These are phyloP conservation scores for Semnornis frantzii DNA, from an alignment of 2,113 vertebrate genomes.

Conservation along the genomic window DNA sequence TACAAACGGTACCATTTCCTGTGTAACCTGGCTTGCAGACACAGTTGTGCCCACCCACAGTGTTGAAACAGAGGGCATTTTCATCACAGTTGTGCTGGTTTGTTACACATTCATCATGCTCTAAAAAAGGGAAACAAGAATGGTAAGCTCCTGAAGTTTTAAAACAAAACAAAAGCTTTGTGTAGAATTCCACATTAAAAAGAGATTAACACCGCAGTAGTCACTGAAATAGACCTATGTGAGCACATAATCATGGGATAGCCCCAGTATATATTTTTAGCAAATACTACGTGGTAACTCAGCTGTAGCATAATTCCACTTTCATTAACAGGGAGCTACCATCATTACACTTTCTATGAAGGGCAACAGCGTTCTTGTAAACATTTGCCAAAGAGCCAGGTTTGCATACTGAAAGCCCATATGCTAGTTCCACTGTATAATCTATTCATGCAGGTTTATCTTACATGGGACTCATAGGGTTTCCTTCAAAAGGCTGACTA, in stretches of 20 bases:
- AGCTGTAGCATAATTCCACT: not conserved
- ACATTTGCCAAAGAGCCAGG: not conserved
- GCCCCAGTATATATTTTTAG: not conserved
- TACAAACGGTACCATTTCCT: conserved; percentile 92
- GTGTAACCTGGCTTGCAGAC: conserved; percentile 95
- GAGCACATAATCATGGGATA: not conserved
- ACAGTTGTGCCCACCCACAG: conserved; percentile 95
- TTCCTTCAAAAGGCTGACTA: conserved; percentile 39
- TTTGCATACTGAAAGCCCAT: conserved; percentile 27
- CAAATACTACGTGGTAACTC: not conserved
- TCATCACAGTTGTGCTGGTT: conserved; percentile 94
- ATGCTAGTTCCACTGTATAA: conserved; percentile 15
- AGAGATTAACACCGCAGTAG: not conserved
- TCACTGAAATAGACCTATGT: not conserved
- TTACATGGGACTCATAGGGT: not conserved
- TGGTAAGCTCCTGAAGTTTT: not conserved
- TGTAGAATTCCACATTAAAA: not conserved
- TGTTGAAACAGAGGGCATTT: conserved; percentile 96
- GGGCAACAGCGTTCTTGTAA: not conserved
- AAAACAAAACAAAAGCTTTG: not conserved
- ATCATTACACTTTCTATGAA: not conserved
- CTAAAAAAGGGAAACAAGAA: conserved; percentile 74
- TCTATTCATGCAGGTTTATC: conserved; percentile 20
- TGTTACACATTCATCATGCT: conserved; percentile 94
- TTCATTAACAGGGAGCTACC: not conserved